phyloP scores from a whole-genome alignment of 1,140 invertebrate species.

The Drosophila pseudoananassae region DNA sequence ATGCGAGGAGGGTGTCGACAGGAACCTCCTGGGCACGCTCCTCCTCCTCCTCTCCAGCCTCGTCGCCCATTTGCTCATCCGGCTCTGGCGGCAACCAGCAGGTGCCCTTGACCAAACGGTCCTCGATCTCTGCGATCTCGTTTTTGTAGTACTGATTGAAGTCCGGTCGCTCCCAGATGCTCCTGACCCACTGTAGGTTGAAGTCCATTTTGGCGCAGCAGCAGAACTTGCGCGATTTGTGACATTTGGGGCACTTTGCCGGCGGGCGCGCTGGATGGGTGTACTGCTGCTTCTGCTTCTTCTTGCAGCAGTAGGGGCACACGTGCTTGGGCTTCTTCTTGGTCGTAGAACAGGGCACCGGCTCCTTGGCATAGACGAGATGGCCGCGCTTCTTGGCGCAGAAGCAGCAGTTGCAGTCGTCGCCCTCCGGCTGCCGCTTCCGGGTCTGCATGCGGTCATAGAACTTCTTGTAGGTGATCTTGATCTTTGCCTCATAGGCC shows the following conservation, averaged over 20 bases:
- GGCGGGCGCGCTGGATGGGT: conserved; percentile 56
- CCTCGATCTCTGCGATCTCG: conserved; percentile 71
- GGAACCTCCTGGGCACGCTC: conserved; percentile 9
- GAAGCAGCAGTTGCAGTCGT: conserved; percentile 80
- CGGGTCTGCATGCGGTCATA: conserved; percentile 79
- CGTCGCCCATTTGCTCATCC: conserved; percentile 20
- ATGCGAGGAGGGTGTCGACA: conserved; percentile 36
- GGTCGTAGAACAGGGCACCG: conserved; percentile 54
- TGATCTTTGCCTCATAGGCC: conserved; percentile 76
- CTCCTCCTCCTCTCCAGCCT: conserved; percentile 51
- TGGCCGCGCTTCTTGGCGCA: conserved; percentile 80
- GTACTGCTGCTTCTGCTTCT: conserved; percentile 65
- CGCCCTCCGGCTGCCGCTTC: conserved; percentile 69
- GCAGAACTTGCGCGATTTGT: conserved; percentile 76
- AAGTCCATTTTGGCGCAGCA: conserved; percentile 76
- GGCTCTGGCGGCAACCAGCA: conserved; percentile 70
- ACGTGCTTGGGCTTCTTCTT: conserved; percentile 67
- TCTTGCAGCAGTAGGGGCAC: conserved; percentile 78
- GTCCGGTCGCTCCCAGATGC: conserved; percentile 78
- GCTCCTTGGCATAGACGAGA: conserved; percentile 75
- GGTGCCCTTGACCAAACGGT: conserved; percentile 61
- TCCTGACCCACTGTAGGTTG: conserved; percentile 73
- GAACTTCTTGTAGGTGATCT: conserved; percentile 76
- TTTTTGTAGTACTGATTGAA: conserved; percentile 78
- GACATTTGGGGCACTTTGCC: conserved; percentile 75